phyloP scores from a whole-genome alignment of 2,797 vertebrate species.

The Austrolebias charrua region DNA sequence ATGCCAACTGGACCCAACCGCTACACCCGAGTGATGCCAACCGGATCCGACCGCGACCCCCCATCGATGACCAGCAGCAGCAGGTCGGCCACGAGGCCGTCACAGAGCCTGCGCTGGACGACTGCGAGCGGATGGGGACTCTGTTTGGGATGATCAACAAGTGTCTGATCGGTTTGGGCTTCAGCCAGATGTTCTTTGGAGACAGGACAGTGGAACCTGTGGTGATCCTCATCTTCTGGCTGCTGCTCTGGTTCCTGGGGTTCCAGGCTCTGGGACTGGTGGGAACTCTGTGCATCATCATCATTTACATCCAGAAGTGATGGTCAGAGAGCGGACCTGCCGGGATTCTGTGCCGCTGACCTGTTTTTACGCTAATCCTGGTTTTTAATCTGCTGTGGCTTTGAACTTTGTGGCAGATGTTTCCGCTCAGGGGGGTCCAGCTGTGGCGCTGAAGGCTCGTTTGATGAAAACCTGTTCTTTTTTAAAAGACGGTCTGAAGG shows the following conservation, averaged over 20 bases:
- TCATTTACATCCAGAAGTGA: conserved; percentile 94
- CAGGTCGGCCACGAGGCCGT: conserved; percentile 36
- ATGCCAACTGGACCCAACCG: conserved; percentile 7
- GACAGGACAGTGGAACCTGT: conserved; percentile 95
- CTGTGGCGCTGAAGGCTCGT: neutral
- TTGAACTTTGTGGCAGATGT: neutral
- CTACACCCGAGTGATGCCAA: conserved; percentile 6
- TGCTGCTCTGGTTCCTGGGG: conserved; percentile 95
- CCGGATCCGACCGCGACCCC: conserved; percentile 7
- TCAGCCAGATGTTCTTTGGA: conserved; percentile 94
- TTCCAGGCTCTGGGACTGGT: conserved; percentile 94
- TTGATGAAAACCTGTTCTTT: too few relatives aligned
- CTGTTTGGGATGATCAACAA: conserved; percentile 97
- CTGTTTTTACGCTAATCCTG: neutral
- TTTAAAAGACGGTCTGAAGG: too few relatives aligned
- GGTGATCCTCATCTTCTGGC: conserved; percentile 91
- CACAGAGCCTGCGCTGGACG: conserved; percentile 79
- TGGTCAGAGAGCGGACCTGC: neutral
- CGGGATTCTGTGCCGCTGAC: neutral
- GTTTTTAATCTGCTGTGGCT: neutral
- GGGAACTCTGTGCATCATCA: conserved; percentile 93
- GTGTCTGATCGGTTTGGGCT: conserved; percentile 88
- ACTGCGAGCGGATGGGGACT: conserved; percentile 93
- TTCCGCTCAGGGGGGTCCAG: neutral
- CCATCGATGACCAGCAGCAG: neutral